Conservation (phyloP, 2,888 invertebrate species). For the Pherbina coryleti region DNA sequence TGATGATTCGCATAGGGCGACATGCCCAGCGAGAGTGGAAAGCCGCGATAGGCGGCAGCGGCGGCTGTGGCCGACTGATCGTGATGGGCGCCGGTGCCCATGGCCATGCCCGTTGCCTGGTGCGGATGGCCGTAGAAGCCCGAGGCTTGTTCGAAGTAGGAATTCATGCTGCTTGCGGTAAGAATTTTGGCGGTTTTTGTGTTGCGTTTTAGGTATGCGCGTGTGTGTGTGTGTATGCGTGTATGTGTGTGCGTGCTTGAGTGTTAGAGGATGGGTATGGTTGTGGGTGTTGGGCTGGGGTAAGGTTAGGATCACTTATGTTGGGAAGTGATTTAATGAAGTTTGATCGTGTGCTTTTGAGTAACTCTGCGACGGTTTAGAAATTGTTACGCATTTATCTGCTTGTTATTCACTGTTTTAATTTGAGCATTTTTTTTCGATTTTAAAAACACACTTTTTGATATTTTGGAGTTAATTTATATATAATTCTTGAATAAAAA, state of each 20-base stretch:
- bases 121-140: slow-evolving; percentile 96
- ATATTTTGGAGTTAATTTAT: neutral
- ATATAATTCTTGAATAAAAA: too few species aligned
- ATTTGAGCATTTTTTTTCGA: neutral
- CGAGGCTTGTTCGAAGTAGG: slow-evolving; percentile 92
- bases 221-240: slow-evolving; percentile 20
- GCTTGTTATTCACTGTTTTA: neutral
- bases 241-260: neutral
- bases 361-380: neutral
- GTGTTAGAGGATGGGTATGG: neutral
- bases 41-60: slow-evolving; percentile 82
- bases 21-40: slow-evolving; percentile 88
- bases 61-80: slow-evolving; percentile 77
- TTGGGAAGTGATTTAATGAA: neutral
- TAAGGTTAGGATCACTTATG: neutral
- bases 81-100: slow-evolving; percentile 78
- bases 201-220: slow-evolving; percentile 7
- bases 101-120: slow-evolving; percentile 78
- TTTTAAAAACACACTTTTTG: neutral
- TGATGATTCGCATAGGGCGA: slow-evolving; percentile 87
- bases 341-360: neutral
- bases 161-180: slow-evolving; percentile 80
- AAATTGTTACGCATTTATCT: neutral
- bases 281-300: neutral
- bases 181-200: slow-evolving; percentile 69